Percentiles rank a stretch among this genome's conserved stretches.
Conservation (phyloP, 2,797 vertebrate genomes). For the Morelia viridis region DNA sequence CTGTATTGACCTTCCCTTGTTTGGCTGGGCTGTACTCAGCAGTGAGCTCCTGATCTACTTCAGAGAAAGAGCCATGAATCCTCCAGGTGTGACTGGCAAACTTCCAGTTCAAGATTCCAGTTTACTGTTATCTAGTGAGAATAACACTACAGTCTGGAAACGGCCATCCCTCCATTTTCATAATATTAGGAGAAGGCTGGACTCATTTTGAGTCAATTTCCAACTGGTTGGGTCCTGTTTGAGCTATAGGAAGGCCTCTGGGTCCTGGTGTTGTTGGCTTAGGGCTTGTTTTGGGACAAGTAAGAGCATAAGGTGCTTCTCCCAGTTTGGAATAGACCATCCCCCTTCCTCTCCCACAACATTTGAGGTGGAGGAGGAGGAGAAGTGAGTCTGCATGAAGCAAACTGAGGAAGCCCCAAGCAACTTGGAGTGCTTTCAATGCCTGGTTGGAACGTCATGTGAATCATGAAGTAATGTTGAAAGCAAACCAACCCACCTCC, state of each 20-base stretch:
- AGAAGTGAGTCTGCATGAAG: not conserved
- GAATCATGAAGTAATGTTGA: not conserved
- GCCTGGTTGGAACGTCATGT: not conserved
- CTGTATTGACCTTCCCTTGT: not conserved
- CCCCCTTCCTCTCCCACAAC: not conserved
- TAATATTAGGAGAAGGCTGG: not conserved
- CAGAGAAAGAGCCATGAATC: not conserved
- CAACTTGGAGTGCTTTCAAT: not conserved
- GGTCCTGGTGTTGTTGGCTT: not conserved
- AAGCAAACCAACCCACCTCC: not conserved
- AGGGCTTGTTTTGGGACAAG: not conserved
- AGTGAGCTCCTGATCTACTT: not conserved
- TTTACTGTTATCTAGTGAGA: not conserved
- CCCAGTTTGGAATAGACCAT: not conserved
- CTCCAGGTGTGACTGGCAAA: not conserved
- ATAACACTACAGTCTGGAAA: not conserved
- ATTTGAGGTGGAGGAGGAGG: not conserved
- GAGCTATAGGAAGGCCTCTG: not conserved
- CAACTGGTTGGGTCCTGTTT: not conserved
- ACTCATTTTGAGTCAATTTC: not conserved
- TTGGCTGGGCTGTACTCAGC: not conserved
- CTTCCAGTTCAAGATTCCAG: not conserved
- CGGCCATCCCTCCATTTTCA: not conserved
- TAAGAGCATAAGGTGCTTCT: not conserved
- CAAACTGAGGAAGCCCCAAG: not conserved